Evolutionary conservation across 2,888 invertebrate species (phyloP), one percentile per base, ranked within the genome.

Genomic region (Toxonevra muliebris): DNA sequence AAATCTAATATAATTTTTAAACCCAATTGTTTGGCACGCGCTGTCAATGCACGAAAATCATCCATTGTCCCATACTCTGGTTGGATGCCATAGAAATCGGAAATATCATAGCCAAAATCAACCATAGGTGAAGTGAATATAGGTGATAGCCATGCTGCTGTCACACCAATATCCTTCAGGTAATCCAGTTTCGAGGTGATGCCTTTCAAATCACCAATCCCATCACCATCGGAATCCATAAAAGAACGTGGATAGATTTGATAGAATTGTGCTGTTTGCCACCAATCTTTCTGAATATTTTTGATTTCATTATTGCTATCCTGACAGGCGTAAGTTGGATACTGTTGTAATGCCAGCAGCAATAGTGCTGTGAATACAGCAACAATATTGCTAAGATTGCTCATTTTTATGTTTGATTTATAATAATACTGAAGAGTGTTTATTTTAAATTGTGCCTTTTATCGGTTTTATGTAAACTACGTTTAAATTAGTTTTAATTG

Each of bases 91-190:
- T 68, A 87, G 76, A 87, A 90, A 77, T 95, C 88, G 41, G 91
- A 90, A 75, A 95, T 91, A 79, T 96, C 96, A 76, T 95, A 95
- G 0, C 95, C 95, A 80, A 92, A 92, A 84, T 96, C 95, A 0
- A 89, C 87, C 91, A 93, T 92, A 0, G 95, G 94, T 0, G 94
- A 94, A 67, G 87, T 86, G 84, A 91, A 94, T 76, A 96, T 92
- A 0, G 96, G 95, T 0, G 94, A 94, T 68, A 96, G 85, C 94
- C 95, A 95, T 65, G 93, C 76, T 0, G 88, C 87, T 0, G 85
- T 86, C 0, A 89, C 86, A 0, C 89, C 89, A 20, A 89, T 77
- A 42, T 88, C 87, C 2, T 80, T 80, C 10, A 91, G 76, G 73
- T 90, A 88, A 19, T 87, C 86, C 1, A 87, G 70, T 63, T 87